These are phyloP conservation scores for Montipora capitata DNA, from an alignment of 92 coral and sea anemone species.

Conservation along the genomic window DNA sequence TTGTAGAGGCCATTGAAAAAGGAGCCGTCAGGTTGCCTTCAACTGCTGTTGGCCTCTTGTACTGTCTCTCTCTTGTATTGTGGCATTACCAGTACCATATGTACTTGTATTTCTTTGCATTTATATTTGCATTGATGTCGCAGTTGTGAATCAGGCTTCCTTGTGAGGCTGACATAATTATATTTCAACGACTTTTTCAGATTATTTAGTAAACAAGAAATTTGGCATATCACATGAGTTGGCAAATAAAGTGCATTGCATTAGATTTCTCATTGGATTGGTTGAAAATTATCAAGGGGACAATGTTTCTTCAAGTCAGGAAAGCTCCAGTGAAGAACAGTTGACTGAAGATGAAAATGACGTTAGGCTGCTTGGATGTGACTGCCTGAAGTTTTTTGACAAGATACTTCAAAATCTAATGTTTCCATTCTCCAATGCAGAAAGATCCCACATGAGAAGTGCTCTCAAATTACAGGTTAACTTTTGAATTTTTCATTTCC, in stretches of 20 bases:
- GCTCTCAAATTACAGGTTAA: slow-evolving; percentile 61
- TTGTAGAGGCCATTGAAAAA: too few relatives aligned
- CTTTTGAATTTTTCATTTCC: too few relatives aligned
- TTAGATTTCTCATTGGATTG: slow-evolving; percentile 73
- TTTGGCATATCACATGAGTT: slow-evolving; percentile 32
- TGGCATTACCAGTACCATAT: too few relatives aligned
- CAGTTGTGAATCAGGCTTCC: too few relatives aligned
- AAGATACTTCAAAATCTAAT: slow-evolving; percentile 9
- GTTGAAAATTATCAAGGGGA: slow-evolving; percentile 26
- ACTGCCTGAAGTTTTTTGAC: slow-evolving; percentile 54
- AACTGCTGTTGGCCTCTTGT: too few relatives aligned
- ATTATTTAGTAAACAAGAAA: slow-evolving; percentile 32
- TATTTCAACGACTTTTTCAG: slow-evolving; percentile 19
- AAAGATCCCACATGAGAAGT: slow-evolving; percentile 61
- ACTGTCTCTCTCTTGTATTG: too few relatives aligned
- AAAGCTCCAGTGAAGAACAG: not conserved
- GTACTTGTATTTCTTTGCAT: too few relatives aligned
- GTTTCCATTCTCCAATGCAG: slow-evolving; percentile 73
- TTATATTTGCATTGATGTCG: too few relatives aligned
- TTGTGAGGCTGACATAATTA: too few relatives aligned
- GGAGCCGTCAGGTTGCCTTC: too few relatives aligned
- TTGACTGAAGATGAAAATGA: slow-evolving; percentile 28
- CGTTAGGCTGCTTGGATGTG: slow-evolving; percentile 18
- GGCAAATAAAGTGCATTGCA: slow-evolving; percentile 58
- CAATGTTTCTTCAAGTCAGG: slow-evolving; percentile 9